Base-by-base conservation (phyloP, 2,888 invertebrate genomes). In the Leucophenga maculata region DNA sequence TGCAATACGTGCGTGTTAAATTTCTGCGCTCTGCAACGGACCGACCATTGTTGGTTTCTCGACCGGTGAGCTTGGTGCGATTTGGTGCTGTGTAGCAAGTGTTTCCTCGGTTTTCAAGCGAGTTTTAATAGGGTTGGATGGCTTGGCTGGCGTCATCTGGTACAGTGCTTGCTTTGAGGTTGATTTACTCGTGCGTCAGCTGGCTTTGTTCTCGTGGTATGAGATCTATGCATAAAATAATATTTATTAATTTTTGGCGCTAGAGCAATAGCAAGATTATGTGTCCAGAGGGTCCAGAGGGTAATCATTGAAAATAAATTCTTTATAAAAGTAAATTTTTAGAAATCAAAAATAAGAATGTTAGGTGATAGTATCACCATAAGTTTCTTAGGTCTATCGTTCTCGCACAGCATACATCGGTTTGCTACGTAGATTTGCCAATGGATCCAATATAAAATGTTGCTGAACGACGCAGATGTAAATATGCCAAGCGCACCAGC, bases 1-100 rank as follows among this genome's bases (percentile, higher is more conserved):
- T 73, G 76, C 78, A 79, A 78, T 73, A 74, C 71, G 78, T 78
- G 79, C 78, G 76, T 78, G 72, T 66, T 71, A 75, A 79, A 79
- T 79, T 78, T 60, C 71, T 73, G 74, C 74, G 18, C 76, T 60
- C 69, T 78, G 82, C 75, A 80, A 77, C 82, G 84, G 85, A 86
- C 84, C 85, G 82, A 86, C 85, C 83, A 83, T 80, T 79, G 84
- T 86, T 85, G 86, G 86, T 86, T 79, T 75, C 74, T 76, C 69
- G 70, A 74, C 74, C 72, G 75, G 77, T 76, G 75, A 39, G 64
- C 52, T 14, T 69, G 73, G 73, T 73, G 65, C 31, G 39, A 54
- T 71, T 68, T 71, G 72, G 69, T 80, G 76, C 73, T 6, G 77
- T 70, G 68, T 80, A 77, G 82, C 83, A 79, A 31, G 57, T 57